Evolutionary conservation across 2,797 vertebrate genomes (phyloP), one percentile per base, ranked within the genome.

Genomic region (Rhynchotus rufescens): DNA sequence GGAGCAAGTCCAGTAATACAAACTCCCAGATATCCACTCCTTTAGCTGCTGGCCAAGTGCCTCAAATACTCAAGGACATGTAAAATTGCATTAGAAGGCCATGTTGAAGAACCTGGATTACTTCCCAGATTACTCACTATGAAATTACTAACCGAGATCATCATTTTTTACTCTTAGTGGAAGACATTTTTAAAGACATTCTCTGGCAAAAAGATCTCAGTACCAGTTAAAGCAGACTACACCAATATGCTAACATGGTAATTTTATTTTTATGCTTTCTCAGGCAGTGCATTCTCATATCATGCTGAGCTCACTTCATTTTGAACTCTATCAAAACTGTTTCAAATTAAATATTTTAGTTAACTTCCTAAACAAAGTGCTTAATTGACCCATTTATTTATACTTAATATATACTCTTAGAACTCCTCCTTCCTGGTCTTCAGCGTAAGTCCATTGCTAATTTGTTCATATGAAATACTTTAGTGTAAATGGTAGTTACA

Each of bases 211-310:
- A 89, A 75, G 36, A 36, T 61, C 36, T 82, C 75, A 64, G 2
- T 61, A 93, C 74, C 61, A 80, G 36, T 73, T 82, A 73, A 7
- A 90, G 32, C 9, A 85, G 57, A 76, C 77, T 71, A 80, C 16
- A 66, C n/a, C n/a, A 17, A 67, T 44, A 44, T 26, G 6, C 4
- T 32, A 88, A 85, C 80, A 85, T 47, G 69, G 64, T 34, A 32
- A 49, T 80, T 80, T 85, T 72, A 32, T 12, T 45, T 57, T 89
- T 91, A 40, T 85, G 38, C 69, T 89, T 85, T 87, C 57, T 91
- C 69, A 62, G 64, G 25, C 28, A 82, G 30, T 44, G 12, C 17
- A 22, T 47, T 85, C 17, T 83, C n/a, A 36, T 38, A 76, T 80
- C n/a, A 71, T 62, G 20, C 12, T 34, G 34, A 60, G 34, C 56